Evolutionary conservation across 2,888 invertebrate species (phyloP), one percentile per base, ranked within the genome.

Genomic region (Philaethria dido): DNA sequence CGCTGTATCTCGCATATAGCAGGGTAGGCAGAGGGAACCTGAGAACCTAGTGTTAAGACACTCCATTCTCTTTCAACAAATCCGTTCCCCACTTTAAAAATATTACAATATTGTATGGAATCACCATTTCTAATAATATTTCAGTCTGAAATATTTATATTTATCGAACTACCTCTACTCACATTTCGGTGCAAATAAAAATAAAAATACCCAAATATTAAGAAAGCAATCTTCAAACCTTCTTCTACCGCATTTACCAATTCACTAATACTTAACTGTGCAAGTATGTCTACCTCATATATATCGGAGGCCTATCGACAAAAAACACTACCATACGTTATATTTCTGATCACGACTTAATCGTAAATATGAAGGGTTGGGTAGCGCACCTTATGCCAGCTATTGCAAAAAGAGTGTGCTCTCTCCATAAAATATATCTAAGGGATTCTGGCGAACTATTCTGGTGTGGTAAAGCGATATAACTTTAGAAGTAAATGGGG

Each of bases 311-410:
- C 80, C 83, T 83, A 88, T 88, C 86, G 88, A 81, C 85, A 87
- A 88, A 88, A 89, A 89, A 89, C 78, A 80, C 80, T 80, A 80
- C 22, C 25, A 79, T 86, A 85, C 83, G 87, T 90, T 89, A 89
- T 87, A 84, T 91, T 92, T 91, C 92, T 85, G 89, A 90, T 92
- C 92, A 92, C 92, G 92, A 85, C 86, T 90, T 89, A 88, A 91
- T 91, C 92, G 92, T 92, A 92, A 92, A 92, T 92, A 92, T 91
- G 90, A 92, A 89, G 89, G 92, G 91, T 88, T 84, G 84, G 84
- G 80, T 67, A 69, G 81, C 87, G 88, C 89, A 89, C 92, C 92
- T 90, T 89, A 89, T 92, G 92, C 83, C 80, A 78, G 84, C 89
- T 91, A 92, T 92, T 91, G 92, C 92, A 89, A 90, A 90, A 91